These are phyloP conservation scores for Albula goreensis DNA, from an alignment of 2,113 vertebrate species.

Conservation along the genomic window DNA sequence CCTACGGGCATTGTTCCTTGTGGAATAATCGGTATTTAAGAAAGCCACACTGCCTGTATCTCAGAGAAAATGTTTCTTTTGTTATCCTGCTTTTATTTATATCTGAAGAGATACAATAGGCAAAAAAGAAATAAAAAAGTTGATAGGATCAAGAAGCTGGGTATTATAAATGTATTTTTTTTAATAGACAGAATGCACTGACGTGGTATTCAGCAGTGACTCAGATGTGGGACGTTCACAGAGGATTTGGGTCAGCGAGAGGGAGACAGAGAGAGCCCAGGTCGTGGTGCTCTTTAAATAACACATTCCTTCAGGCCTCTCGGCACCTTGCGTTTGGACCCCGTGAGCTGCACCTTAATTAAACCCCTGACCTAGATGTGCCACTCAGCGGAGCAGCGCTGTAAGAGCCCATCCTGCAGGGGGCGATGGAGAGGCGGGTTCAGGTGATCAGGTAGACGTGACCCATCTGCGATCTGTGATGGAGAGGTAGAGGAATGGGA, in stretches of 20 bases:
- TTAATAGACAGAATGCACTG: neutral
- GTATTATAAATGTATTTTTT: neutral
- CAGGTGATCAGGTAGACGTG: neutral
- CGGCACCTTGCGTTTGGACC: neutral
- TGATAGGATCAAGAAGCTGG: neutral
- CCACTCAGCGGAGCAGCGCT: neutral
- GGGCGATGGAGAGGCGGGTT: neutral
- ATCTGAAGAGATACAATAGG: neutral
- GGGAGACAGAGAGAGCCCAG: neutral
- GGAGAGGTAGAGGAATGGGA: neutral
- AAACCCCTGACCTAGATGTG: neutral
- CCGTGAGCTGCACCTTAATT: constrained; percentile 5
- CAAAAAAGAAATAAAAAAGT: neutral
- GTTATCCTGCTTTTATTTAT: neutral
- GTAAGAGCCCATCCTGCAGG: neutral
- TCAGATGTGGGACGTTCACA: neutral
- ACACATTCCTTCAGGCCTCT: neutral
- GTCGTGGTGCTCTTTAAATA: neutral
- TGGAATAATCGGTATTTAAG: neutral
- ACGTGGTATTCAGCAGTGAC: no score
- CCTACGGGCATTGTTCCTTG: neutral
- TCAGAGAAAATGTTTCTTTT: no score
- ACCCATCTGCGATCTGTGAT: neutral
- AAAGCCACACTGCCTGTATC: no score
- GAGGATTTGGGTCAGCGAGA: neutral